A percentile compares a stretch with the other conserved stretches of the same genome.
These are phyloP conservation scores for Atta texana DNA, from an alignment of 1,140 invertebrate species.

Conservation along the genomic window DNA sequence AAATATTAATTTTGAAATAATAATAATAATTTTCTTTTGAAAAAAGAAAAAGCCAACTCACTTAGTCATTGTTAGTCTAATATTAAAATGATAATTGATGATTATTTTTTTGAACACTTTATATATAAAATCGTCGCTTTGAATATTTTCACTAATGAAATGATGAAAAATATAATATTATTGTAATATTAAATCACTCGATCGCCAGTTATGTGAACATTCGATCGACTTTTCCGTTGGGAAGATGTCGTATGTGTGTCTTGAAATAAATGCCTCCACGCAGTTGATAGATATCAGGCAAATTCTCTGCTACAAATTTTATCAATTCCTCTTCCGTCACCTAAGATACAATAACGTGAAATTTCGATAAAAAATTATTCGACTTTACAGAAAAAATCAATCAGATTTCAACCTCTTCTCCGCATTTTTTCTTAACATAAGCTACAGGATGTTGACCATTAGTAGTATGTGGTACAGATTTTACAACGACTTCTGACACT, in stretches of 20 bases:
- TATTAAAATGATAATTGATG: background rate
- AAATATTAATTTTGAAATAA: no score
- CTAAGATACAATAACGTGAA: slow-evolving; percentile 13
- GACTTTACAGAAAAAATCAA: background rate
- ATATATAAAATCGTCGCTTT: background rate
- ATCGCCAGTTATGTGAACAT: no score
- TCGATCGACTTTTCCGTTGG: slow-evolving; percentile 33
- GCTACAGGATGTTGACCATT: background rate
- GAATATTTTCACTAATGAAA: background rate
- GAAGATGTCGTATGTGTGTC: background rate
- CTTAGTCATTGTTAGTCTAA: background rate
- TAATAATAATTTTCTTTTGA: no score
- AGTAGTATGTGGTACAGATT: rapidly evolving
- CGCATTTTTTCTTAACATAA: background rate
- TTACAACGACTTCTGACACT: background rate
- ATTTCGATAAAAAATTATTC: background rate
- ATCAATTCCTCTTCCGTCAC: background rate
- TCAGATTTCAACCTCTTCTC: background rate
- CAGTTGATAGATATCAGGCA: background rate
- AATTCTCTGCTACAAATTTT: background rate
- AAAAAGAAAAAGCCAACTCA: no score
- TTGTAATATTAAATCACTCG: background rate
- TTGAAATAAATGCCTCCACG: background rate
- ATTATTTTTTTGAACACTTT: background rate
- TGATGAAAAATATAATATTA: background rate